These are phyloP conservation scores for Anthophora plumipes DNA, from an alignment of 2,888 invertebrate genomes.

Conservation along the genomic window DNA sequence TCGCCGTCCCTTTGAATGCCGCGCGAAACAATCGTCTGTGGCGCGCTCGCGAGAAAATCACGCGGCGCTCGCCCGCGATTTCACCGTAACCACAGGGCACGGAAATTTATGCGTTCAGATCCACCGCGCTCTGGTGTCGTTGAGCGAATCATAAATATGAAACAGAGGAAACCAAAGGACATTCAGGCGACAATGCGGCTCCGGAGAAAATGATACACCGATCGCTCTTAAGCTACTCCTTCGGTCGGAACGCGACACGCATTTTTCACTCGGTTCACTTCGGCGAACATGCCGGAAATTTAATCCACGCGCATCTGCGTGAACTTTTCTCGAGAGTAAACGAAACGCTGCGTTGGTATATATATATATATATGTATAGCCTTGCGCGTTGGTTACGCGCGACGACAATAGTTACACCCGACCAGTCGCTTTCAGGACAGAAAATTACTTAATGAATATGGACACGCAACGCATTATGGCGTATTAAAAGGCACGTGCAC, in stretches of 20 bases:
- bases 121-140: slow-evolving; percentile 35
- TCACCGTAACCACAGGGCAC: slow-evolving; percentile 69
- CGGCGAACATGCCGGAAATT: not conserved
- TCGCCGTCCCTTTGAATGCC: not conserved
- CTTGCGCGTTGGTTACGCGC: not conserved
- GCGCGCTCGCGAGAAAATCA: slow-evolving; percentile 45
- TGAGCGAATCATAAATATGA: slow-evolving; percentile 65
- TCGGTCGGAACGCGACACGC: not conserved
- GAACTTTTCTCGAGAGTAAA: too few species aligned
- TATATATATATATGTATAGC: too few species aligned
- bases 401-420: slow-evolving; percentile 28
- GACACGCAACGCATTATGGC: slow-evolving; percentile 82
- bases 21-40: slow-evolving; percentile 40
- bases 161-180: slow-evolving; percentile 43
- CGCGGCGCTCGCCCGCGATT: slow-evolving; percentile 51
- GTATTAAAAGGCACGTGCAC: slow-evolving; percentile 77
- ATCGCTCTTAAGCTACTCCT: not conserved
- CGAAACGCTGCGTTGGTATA: too few species aligned
- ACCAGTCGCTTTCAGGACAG: slow-evolving; percentile 64
- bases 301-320: too few species aligned
- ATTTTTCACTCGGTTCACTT: not conserved
- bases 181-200: slow-evolving; percentile 4
- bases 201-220: not conserved
- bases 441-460: slow-evolving; percentile 83
- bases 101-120: slow-evolving; percentile 65